These are phyloP conservation scores for Lepetodrilus schrolli DNA, from an alignment of 2,888 invertebrate species.

Conservation along the genomic window DNA sequence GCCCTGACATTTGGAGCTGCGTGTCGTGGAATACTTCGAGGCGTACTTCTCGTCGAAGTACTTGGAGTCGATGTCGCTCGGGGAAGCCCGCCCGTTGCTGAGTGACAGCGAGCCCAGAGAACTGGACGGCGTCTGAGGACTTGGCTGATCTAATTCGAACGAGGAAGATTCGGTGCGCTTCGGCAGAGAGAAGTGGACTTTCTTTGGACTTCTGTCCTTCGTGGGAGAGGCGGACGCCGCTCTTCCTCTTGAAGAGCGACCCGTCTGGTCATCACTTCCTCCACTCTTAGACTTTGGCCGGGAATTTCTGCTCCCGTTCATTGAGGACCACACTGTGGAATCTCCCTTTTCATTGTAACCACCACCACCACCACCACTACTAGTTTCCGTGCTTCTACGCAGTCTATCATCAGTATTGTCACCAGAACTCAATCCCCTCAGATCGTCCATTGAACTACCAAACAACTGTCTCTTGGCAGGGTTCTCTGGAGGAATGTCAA, in stretches of 20 bases:
- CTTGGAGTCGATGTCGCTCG: slow-evolving; percentile 42
- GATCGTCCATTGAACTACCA: slow-evolving; percentile 29
- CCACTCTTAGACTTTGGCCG: neutral
- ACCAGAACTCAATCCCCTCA: neutral
- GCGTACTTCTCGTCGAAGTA: slow-evolving; percentile 32
- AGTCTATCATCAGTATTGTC: neutral
- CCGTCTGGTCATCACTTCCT: neutral
- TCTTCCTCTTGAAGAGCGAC: neutral
- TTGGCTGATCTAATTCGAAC: slow-evolving; percentile 69
- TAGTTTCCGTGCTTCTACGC: neutral
- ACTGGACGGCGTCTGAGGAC: slow-evolving; percentile 52
- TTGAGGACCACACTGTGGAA: no score
- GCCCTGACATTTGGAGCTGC: slow-evolving; percentile 42
- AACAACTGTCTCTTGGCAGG: slow-evolving; percentile 53
- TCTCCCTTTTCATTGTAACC: no score
- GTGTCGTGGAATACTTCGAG: slow-evolving; percentile 30
- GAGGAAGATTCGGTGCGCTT: slow-evolving; percentile 53
- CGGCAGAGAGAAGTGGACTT: slow-evolving; percentile 59
- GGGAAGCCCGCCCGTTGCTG: slow-evolving; percentile 43
- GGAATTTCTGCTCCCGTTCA: neutral
- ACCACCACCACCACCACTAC: neutral
- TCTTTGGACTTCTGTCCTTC: slow-evolving; percentile 38
- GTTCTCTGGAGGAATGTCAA: slow-evolving; percentile 40
- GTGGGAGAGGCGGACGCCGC: neutral
- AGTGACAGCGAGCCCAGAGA: slow-evolving; percentile 36